Evolutionary conservation across 2,888 invertebrate genomes (phyloP), one percentile per base, ranked within the genome.

Genomic region (Charanyca ferruginea): DNA sequence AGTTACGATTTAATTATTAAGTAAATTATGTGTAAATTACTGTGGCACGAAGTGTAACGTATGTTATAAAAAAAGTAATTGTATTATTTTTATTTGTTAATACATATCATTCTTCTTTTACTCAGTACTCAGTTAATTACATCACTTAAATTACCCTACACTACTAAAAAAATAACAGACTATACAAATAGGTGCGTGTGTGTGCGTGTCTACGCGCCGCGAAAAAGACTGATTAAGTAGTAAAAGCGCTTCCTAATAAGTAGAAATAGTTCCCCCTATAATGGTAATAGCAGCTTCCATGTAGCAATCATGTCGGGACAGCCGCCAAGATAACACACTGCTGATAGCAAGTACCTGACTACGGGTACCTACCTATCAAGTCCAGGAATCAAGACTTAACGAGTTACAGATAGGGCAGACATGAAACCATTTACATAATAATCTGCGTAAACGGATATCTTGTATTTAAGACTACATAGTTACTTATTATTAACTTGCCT

Each of bases 391-490:
- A 35, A 22, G 57, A 68, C 52, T 42, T 58, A 63, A 71, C 47
- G 44, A 78, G 57, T 47, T 77, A 53, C 41, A n/a, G 23, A 61
- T 53, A 57, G 22, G 53, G 20, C 28, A 61, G 60, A 66, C 52
- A 47, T 38, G 58, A 66, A 58, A 47, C 38, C n/a, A 74, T 78
- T 74, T 51, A 78, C 74, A 73, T 77, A 54, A 65, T 73, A 65
- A 77, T 77, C 22, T 65, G 20, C 65, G 57, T 59, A 45, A 71
- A 60, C 48, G 73, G 58, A 72, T 48, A 18, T 73, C 73, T 25
- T 77, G 38, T 48, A 52, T 1, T 38, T 38, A 35, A 54, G 16
- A 25, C 5, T 32, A 45, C 22, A 38, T 48, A 45, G 32, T 20
- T 44, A 57, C 51, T 55, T 65, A 52, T 49, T 52, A 75, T 38